Evolutionary conservation across 2,888 invertebrate species (phyloP).

Genomic region (Rhagium mordax): DNA sequence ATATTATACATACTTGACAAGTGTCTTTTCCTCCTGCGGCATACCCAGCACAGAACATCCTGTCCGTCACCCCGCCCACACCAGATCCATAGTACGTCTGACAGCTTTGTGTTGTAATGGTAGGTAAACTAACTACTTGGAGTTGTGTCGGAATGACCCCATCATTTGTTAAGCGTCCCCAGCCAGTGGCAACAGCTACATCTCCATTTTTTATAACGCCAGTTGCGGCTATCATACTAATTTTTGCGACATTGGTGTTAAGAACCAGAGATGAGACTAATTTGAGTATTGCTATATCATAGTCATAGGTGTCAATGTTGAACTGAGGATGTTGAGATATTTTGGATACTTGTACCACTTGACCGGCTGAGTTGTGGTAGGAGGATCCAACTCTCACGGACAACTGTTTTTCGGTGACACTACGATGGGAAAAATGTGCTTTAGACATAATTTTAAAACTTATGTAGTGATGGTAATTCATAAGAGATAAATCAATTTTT

Average conservation of each 20-base stretch:
- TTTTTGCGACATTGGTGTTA: slow-evolving; percentile 67
- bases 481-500: too few species aligned
- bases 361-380: slow-evolving; percentile 72
- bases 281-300: slow-evolving; percentile 71
- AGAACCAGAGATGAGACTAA: slow-evolving; percentile 67
- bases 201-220: slow-evolving; percentile 58
- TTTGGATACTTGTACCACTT: slow-evolving; percentile 71
- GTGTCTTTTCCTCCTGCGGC: slow-evolving; percentile 55
- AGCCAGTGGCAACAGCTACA: slow-evolving; percentile 54
- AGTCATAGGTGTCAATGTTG: slow-evolving; percentile 70
- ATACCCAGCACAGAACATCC: slow-evolving; percentile 58
- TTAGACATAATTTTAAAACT: too few species aligned
- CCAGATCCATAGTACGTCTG: slow-evolving; percentile 44
- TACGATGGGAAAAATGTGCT: slow-evolving; percentile 29
- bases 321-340: slow-evolving; percentile 71
- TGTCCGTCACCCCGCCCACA: slow-evolving; percentile 42
- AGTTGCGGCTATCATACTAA: slow-evolving; percentile 64
- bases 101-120: slow-evolving; percentile 53
- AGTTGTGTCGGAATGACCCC: slow-evolving; percentile 46
- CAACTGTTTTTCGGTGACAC: slow-evolving; percentile 30
- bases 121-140: slow-evolving; percentile 57
- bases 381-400: slow-evolving; percentile 72
- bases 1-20: slow-evolving; percentile 55
- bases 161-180: slow-evolving; percentile 50
- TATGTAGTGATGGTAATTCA: too few species aligned